Conservation (phyloP, 2,113 vertebrate genomes). For the Gambusia holbrooki region DNA sequence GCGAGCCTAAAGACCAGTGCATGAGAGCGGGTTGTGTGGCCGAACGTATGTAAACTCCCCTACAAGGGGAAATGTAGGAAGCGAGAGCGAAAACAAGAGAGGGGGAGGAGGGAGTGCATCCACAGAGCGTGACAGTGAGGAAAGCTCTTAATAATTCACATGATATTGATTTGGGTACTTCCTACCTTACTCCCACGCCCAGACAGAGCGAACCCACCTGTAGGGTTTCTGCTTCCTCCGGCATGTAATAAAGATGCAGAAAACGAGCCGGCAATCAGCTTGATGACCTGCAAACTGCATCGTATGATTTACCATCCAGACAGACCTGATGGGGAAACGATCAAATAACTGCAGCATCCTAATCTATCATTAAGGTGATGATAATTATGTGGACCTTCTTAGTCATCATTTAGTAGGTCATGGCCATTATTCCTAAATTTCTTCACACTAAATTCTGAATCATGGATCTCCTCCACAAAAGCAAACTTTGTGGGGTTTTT, state of each 20-base stretch:
- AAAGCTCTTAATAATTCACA: constrained; percentile 88
- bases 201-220: constrained; percentile 60
- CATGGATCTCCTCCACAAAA: neutral
- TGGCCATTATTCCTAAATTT: neutral
- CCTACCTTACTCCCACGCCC: constrained; percentile 57
- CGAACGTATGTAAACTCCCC: constrained; percentile 12
- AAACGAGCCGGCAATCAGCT: constrained; percentile 41
- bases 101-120: constrained; percentile 19
- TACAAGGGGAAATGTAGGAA: constrained; percentile 35
- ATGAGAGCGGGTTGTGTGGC: constrained; percentile 7
- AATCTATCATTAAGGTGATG: constrained; percentile 42
- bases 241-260: neutral
- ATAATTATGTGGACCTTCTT: constrained; percentile 31
- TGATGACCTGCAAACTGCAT: constrained; percentile 37
- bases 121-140: constrained; percentile 83
- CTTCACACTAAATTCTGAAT: neutral
- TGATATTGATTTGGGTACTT: constrained; percentile 86
- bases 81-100: constrained; percentile 32
- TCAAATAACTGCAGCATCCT: constrained; percentile 4
- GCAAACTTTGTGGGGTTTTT: neutral
- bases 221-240: constrained; percentile 27
- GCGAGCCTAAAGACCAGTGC: constrained; percentile 71
- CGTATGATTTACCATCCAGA: constrained; percentile 7
- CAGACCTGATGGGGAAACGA: constrained; percentile 2
- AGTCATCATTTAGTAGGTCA: constrained; percentile 24